Evolutionary conservation across 2,113 vertebrate species (phyloP).

Genomic region (Spermophilus dauricus): DNA sequence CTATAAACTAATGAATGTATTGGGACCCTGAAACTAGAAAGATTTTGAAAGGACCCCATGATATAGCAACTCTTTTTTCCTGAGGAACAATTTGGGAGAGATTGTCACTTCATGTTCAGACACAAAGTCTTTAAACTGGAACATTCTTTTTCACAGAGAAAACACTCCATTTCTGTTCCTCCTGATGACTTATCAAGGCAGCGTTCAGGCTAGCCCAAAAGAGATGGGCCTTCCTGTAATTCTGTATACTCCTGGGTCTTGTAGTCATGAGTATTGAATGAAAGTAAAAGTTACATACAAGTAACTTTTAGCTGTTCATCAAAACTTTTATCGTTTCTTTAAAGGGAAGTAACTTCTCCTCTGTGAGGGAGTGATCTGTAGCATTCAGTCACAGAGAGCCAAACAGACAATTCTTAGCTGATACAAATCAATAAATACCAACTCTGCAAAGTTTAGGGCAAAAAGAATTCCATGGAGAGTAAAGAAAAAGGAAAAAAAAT

Average conservation of each 20-base stretch:
- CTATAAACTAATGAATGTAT: not conserved
- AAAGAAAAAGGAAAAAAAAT: not conserved
- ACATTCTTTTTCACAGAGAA: not conserved
- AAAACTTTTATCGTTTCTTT: not conserved
- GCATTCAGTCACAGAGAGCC: not conserved
- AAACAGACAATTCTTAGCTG: not conserved
- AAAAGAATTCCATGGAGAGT: not conserved
- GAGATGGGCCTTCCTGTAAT: not conserved
- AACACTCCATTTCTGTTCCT: not conserved
- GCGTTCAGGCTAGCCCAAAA: not conserved
- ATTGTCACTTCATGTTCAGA: not conserved
- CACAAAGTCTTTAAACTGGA: not conserved
- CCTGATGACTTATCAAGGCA: not conserved
- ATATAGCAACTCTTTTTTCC: not conserved
- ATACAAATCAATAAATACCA: constrained; percentile 16
- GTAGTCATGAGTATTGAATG: not conserved
- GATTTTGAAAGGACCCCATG: not conserved
- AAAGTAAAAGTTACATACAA: not conserved
- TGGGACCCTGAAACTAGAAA: not conserved
- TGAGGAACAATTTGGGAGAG: not conserved
- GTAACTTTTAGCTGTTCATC: too few relatives aligned
- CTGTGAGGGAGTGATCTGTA: not conserved
- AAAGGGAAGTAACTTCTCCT: not conserved
- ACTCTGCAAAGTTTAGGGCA: not conserved
- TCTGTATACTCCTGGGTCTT: not conserved